Conservation (phyloP, 92 coral and sea anemone genomes). For the Porites evermanni region DNA sequence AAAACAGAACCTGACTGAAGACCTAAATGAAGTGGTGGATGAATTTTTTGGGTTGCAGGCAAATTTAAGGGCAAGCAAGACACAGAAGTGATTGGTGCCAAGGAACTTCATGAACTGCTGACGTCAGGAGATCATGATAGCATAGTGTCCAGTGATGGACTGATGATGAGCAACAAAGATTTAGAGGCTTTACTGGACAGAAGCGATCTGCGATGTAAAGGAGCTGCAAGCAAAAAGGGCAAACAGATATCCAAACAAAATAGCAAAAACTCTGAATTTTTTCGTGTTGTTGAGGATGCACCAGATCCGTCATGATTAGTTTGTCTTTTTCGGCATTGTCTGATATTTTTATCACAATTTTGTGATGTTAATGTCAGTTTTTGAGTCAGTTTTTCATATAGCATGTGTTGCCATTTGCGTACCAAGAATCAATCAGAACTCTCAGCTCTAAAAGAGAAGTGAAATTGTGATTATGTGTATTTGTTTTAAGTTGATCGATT, state of each 20-base stretch:
- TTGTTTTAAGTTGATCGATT: no score
- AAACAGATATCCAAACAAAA: constrained; percentile 2
- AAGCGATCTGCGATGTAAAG: constrained; percentile 59
- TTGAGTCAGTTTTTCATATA: no score
- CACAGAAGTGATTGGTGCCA: constrained; percentile 56
- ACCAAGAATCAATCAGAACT: no score
- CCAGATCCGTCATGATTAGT: neutral
- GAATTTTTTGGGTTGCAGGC: constrained; percentile 51
- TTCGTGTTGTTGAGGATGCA: constrained; percentile 11
- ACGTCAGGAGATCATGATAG: constrained; percentile 84
- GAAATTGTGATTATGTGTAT: no score
- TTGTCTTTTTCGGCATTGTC: neutral
- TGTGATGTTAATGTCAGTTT: no score
- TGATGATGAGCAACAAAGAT: constrained; percentile 63
- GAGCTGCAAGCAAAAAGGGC: neutral
- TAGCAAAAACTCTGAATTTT: neutral
- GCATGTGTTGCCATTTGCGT: no score
- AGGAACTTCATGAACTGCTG: constrained; percentile 80
- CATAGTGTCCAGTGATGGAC: constrained; percentile 67
- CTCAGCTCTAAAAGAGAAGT: no score
- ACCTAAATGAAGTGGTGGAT: neutral
- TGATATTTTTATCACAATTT: no score
- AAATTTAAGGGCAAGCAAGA: constrained; percentile 91
- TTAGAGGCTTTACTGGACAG: constrained; percentile 87
- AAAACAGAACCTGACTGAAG: no score